Conservation (phyloP, 1,140 invertebrate species). For the Trichonephila clavata region DNA sequence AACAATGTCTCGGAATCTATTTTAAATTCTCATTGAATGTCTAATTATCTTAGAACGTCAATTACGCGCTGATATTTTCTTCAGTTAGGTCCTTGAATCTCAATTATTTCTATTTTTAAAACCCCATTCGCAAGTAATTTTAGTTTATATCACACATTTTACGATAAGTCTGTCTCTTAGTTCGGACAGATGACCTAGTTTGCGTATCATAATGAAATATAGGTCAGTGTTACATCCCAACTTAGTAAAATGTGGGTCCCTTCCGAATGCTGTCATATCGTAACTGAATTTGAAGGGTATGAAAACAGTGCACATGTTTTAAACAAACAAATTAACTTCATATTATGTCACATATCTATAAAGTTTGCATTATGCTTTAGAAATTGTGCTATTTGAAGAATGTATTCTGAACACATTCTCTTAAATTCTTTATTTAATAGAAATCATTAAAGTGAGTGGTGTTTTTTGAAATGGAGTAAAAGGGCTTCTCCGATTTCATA, state of each 20-base stretch:
- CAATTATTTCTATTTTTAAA: background rate
- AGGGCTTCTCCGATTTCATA: too few species aligned
- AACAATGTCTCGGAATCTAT: background rate
- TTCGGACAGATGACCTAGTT: background rate
- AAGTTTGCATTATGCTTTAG: background rate
- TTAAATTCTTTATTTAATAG: too few species aligned
- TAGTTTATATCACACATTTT: background rate
- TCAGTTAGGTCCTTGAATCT: background rate
- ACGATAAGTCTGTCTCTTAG: background rate
- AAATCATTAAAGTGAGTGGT: too few species aligned
- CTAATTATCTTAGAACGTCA: background rate
- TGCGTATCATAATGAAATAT: background rate
- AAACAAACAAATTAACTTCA: background rate
- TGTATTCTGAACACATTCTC: background rate
- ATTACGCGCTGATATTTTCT: background rate
- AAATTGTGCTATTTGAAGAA: background rate
- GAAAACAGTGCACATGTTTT: background rate
- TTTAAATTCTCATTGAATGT: background rate
- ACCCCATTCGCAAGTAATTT: background rate
- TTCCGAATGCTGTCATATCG: background rate
- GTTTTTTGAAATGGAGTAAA: too few species aligned
- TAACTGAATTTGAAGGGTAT: background rate
- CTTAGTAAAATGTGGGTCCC: background rate
- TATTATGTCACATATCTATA: background rate
- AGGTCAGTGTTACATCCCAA: conserved; percentile 24